phyloP scores from a whole-genome alignment of 1,140 invertebrate genomes.

The Heliconius himera region DNA sequence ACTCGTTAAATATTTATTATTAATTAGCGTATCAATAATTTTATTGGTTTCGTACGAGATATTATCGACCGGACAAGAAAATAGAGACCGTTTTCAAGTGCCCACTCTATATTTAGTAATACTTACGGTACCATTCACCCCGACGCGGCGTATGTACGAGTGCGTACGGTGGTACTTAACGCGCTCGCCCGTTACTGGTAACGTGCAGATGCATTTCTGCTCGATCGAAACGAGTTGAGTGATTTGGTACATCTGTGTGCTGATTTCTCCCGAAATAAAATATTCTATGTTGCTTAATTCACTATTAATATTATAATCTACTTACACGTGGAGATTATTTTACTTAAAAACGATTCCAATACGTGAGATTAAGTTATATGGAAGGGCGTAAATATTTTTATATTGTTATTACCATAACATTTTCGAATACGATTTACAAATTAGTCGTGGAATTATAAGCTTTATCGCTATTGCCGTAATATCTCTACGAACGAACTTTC shows the following conservation, averaged over 20 bases:
- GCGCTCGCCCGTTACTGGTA: conserved; percentile 12
- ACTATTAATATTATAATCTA: not conserved
- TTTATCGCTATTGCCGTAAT: conserved; percentile 20
- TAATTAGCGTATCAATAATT: conserved; percentile 15
- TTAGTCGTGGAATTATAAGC: not conserved
- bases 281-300: not conserved
- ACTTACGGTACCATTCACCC: conserved; percentile 69
- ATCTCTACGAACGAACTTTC: conserved; percentile 29
- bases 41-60: conserved; percentile 1
- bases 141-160: conserved; percentile 4
- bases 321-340: not conserved
- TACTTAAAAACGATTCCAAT: too few relatives aligned
- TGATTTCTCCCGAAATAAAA: not conserved
- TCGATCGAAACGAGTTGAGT: conserved; percentile 6
- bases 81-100: conserved; percentile 29
- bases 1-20: conserved; percentile 14
- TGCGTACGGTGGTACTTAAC: not conserved
- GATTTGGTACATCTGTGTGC: conserved; percentile 7
- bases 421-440: not conserved
- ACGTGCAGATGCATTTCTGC: conserved; percentile 23
- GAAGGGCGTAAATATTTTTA: not conserved
- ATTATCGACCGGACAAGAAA: conserved; percentile 6
- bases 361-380: too few relatives aligned
- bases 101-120: conserved; percentile 66
- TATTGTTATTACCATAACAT: not conserved